A percentile compares a stretch with the other conserved stretches of the same genome.
These are phyloP conservation scores for Fringilla coelebs DNA, from an alignment of 2,797 vertebrate species.

Conservation along the genomic window DNA sequence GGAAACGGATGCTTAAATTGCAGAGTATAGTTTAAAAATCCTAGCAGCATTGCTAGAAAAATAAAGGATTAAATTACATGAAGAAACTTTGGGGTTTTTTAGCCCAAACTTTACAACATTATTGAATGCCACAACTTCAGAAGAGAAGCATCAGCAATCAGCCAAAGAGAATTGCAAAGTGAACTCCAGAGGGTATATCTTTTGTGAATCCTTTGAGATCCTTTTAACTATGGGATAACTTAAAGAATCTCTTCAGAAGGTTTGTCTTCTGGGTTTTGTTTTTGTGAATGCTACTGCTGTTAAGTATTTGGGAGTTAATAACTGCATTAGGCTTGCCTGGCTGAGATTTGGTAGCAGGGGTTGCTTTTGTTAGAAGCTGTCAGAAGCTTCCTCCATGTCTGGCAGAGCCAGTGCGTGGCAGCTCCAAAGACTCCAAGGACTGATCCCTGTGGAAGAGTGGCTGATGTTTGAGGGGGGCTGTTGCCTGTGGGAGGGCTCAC, in stretches of 20 bases:
- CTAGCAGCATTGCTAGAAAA: neutral
- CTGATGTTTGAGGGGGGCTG: rapidly evolving
- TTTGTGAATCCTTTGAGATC: neutral
- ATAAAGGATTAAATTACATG: neutral
- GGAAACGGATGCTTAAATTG: neutral
- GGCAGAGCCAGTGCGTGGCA: neutral
- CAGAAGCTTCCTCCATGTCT: neutral
- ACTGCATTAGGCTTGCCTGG: neutral
- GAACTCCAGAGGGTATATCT: neutral
- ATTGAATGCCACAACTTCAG: neutral
- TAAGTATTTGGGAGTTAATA: neutral
- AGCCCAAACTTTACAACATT: neutral
- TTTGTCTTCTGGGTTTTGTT: neutral
- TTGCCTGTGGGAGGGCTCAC: rapidly evolving
- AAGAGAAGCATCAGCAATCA: neutral
- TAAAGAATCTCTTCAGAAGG: neutral
- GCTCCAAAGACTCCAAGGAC: neutral
- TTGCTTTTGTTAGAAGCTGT: neutral
- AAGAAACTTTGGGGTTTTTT: neutral
- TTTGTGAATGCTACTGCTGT: neutral
- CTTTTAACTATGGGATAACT: neutral
- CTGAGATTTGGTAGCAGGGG: neutral
- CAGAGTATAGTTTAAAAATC: neutral
- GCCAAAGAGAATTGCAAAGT: neutral
- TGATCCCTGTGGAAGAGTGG: neutral